Conservation (phyloP, 2,888 invertebrate genomes). For the Hydroisotoma schaefferi region DNA sequence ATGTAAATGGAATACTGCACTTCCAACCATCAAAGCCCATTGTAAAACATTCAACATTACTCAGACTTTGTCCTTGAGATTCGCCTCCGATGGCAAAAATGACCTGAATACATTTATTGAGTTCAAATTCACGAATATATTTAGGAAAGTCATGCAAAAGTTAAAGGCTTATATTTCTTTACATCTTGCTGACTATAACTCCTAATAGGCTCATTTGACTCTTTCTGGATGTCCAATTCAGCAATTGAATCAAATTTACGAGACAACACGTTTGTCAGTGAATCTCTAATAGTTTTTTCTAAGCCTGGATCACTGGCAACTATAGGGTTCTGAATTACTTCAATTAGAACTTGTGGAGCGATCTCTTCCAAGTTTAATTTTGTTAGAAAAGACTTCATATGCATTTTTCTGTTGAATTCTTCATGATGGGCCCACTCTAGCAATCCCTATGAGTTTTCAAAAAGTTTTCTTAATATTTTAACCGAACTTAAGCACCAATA, state of each 20-base stretch:
- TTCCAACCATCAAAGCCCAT: slow-evolving; percentile 51
- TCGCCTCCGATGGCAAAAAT: slow-evolving; percentile 51
- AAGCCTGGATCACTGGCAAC: slow-evolving; percentile 35
- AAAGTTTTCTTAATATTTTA: slow-evolving; percentile 12
- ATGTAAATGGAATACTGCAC: slow-evolving; percentile 49
- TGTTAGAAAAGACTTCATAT: slow-evolving; percentile 43
- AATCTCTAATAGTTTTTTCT: slow-evolving; percentile 40
- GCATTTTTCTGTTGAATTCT: slow-evolving; percentile 34
- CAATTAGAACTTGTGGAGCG: slow-evolving; percentile 47
- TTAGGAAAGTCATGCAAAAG: neutral
- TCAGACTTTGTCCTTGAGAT: slow-evolving; percentile 50
- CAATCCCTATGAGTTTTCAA: slow-evolving; percentile 39
- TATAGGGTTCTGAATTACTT: slow-evolving; percentile 46
- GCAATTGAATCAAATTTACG: slow-evolving; percentile 43
- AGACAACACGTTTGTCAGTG: slow-evolving; percentile 42
- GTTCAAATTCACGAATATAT: neutral
- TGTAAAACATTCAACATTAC: slow-evolving; percentile 51
- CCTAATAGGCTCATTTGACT: slow-evolving; percentile 14
- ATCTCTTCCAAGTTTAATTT: slow-evolving; percentile 48
- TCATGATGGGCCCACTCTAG: slow-evolving; percentile 48
- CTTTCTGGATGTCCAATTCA: slow-evolving; percentile 22
- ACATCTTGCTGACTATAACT: slow-evolving; percentile 47
- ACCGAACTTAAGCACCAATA: slow-evolving; percentile 1
- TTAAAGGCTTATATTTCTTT: too few species aligned
- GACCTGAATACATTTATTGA: slow-evolving; percentile 44